Base-by-base conservation (phyloP, 2,113 vertebrate species). In the Nannospalax galili region DNA sequence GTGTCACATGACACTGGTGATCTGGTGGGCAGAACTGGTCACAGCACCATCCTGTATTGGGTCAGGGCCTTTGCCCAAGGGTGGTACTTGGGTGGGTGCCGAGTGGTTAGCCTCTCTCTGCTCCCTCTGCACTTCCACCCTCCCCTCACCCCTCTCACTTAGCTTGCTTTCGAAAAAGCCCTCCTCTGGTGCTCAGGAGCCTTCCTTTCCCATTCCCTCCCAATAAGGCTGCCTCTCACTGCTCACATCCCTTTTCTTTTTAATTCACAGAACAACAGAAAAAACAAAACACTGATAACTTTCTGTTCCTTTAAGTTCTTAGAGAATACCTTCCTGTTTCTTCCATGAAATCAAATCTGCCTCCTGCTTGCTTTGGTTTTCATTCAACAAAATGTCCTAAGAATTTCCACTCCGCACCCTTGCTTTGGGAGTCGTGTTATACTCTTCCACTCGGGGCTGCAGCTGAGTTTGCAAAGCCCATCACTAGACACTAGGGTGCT, bases 261-360 rank as follows among this genome's bases (percentile, higher is more conserved):
- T 70, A 45, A 92, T 73, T 40, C 84, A 60, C 30, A 82, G 69
- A 35, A 67, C 48, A 94, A 48, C n/a, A 40, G 69, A n/a, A 69
- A 52, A 52, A 45, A 56, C 14, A 2, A 45, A 5, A 78, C 10
- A 35, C 0, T 8, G 37, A 37, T 48, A 81, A 37, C 12, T 74
- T 60, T 80, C 75, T 88, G 37, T 88, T 90, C 56, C 85, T 96
- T 92, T 93, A 85, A 64, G 60, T 84, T 93, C 73, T 88, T 64
- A 7, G 67, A 88, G 45, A 56, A 69, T 48, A 69, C 12, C 14
- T 94, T 75, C 74, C 60, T 87, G 40, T 40, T 84, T 56, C 72
- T 60, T 56, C 58, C 70, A 32, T 22, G 24, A 84, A 84, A 74
- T 79, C n/a, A 93, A 87, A 72, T 45, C 78, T 85, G 30, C 52